Conservation (phyloP, 2,113 vertebrate genomes). For the Chinchilla lanigera region DNA sequence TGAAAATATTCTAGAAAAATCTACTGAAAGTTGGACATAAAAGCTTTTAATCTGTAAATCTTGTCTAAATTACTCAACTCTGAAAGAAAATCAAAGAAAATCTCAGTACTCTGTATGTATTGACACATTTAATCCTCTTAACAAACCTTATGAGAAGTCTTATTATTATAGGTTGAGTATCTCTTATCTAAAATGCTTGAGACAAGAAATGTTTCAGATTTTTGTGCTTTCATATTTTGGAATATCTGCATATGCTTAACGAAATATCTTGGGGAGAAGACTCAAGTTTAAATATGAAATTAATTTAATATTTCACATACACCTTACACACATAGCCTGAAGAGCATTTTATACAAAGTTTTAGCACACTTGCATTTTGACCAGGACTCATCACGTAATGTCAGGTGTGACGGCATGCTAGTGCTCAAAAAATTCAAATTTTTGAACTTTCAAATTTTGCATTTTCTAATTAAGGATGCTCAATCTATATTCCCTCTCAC, state of each 20-base stretch:
- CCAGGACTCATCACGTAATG: neutral
- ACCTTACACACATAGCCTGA: neutral
- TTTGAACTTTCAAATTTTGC: neutral
- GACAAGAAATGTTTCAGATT: neutral
- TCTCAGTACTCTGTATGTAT: slow-evolving; percentile 29
- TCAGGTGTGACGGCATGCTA: neutral
- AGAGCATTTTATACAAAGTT: neutral
- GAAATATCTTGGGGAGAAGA: neutral
- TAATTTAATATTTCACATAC: neutral
- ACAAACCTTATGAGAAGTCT: slow-evolving; percentile 14
- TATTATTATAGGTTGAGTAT: slow-evolving; percentile 14
- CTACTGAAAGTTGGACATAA: slow-evolving; percentile 14
- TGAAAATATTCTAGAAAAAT: neutral
- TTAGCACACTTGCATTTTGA: neutral
- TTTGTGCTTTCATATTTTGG: neutral
- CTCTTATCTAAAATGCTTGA: neutral
- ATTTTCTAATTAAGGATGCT: neutral
- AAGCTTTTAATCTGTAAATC: neutral
- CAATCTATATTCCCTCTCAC: neutral
- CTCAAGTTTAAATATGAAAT: neutral
- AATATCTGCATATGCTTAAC: neutral
- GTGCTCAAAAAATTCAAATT: neutral
- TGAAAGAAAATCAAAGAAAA: neutral
- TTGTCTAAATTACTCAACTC: slow-evolving; percentile 33
- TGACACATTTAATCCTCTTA: slow-evolving; percentile 57